Evolutionary conservation across 2,113 vertebrate species (phyloP), one percentile per base, ranked within the genome.

Genomic region (Motacilla tschutschensis): DNA sequence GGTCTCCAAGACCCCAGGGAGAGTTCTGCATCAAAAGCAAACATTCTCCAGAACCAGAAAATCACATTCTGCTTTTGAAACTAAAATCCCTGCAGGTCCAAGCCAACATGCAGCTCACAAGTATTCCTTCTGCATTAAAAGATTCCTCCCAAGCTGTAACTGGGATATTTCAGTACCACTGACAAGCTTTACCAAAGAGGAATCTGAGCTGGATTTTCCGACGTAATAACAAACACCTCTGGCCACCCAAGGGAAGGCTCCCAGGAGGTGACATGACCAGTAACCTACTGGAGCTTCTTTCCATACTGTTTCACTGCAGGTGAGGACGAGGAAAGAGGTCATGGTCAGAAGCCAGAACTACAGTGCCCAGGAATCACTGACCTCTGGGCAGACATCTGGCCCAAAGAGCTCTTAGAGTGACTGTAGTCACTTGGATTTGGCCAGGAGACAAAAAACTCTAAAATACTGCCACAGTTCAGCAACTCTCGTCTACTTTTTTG

Each of bases 121-220:
- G 0, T 22, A 51, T 2, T 83, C 17, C 14, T 83, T 21, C 47
- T 43, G 24, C 43, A n/a, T 31, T 24, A 62, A 17, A 82, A 24
- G 24, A 53, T 6, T 24, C 24, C 33, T 9, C n/a, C 36, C 31
- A 46, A 47, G 38, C 41, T 29, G 5, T 0, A 54, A 50, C 28
- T 0, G 0, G 25, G 57, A 4, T 10, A 63, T 22, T 71, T 71
- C 36, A 59, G 16, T 5, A 66, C 12, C 29, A 21, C 0, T 22
- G 25, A 7, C 8, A 48, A 59, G 15, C 26, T 36, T 17, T 35
- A 51, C 40, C 51, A 20, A 71, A 79, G 8, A 90, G 28, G 17
- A 67, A 64, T 20, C 5, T 4, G 1, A 33, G 55, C 2, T 83
- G 35, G 19, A 43, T 70, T 64, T 43, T 73, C 35, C 55, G 58